Evolutionary conservation across 2,888 invertebrate genomes (phyloP), one percentile per base, ranked within the genome.

Genomic region (Cephus spinipes): DNA sequence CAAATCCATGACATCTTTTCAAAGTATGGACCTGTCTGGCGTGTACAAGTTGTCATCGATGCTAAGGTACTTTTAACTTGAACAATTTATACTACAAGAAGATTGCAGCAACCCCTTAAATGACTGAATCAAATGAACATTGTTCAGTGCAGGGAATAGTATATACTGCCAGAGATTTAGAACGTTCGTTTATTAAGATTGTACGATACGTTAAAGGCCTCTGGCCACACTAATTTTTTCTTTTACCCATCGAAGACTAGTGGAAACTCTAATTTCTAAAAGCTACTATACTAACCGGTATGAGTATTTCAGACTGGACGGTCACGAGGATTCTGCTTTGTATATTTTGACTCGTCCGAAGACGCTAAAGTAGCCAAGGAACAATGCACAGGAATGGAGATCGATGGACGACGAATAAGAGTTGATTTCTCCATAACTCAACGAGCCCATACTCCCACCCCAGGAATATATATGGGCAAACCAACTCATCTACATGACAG

Each of bases 381-480:
- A 88, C 95, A 97, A 87, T 98, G 98, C 89, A 95, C 96, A 78
- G 99, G 98, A 77, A 96, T 98, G 94, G 98, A 98, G 92, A 96
- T 99, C 76, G 98, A 98, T 92, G 97, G 97, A 0, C 95, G 98
- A 78, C 94, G 96, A 87, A 98, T 99, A 87, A 94, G 99, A 84
- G 98, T 99, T 12, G 99, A 98, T 92, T 99, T 95, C 92, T 98
- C 98, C 11, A 98, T 99, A 87, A 99, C 99, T 71, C 96, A 98
- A 92, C 94, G 98, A 79, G 97, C 99, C 12, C 99, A 99, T 91
- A 98, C 98, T 1, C 99, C 99, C 15, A 99, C 99, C 9, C 99
- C 99, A 11, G 99, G 99, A 78, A 96, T 98, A 85, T 99, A 99
- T 90, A 97, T 98, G 96, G 99, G 99, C 75, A 97, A 96, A 92